Conservation (phyloP, 2,888 invertebrate species). For the Eristalis tenax region DNA sequence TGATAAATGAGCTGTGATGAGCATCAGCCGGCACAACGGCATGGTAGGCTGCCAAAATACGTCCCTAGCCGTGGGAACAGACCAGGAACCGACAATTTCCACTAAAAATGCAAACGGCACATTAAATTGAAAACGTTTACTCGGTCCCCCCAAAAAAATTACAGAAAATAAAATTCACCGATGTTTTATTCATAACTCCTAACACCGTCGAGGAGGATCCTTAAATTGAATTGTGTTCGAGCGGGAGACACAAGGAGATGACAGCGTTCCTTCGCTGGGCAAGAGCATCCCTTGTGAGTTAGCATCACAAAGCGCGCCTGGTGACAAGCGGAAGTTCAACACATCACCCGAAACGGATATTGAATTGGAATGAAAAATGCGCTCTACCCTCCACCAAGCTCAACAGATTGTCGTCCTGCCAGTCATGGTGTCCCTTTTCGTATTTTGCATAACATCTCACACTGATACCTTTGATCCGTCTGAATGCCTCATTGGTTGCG, state of each 20-base stretch:
- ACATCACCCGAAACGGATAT: neutral
- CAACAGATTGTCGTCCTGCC: neutral
- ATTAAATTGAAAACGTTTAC: neutral
- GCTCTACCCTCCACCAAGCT: neutral
- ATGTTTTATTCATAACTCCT: slow-evolving; percentile 1
- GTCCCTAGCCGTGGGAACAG: neutral
- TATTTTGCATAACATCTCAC: slow-evolving; percentile 16
- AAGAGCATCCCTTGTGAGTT: neutral
- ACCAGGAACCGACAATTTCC: neutral
- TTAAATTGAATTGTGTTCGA: neutral
- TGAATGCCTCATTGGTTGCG: slow-evolving; percentile 7
- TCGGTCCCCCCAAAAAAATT: neutral
- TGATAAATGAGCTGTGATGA: neutral
- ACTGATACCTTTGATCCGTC: slow-evolving; percentile 18
- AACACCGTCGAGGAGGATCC: neutral
- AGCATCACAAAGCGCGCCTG: neutral
- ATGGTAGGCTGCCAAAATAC: neutral
- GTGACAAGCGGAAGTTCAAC: neutral
- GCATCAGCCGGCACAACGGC: neutral
- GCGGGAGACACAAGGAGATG: neutral
- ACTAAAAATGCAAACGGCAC: neutral
- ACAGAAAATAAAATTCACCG: neutral
- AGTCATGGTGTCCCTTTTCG: neutral
- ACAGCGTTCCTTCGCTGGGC: neutral
- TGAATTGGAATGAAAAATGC: neutral